phyloP scores from a whole-genome alignment of 2,888 invertebrate genomes.

The Macaria notata region DNA sequence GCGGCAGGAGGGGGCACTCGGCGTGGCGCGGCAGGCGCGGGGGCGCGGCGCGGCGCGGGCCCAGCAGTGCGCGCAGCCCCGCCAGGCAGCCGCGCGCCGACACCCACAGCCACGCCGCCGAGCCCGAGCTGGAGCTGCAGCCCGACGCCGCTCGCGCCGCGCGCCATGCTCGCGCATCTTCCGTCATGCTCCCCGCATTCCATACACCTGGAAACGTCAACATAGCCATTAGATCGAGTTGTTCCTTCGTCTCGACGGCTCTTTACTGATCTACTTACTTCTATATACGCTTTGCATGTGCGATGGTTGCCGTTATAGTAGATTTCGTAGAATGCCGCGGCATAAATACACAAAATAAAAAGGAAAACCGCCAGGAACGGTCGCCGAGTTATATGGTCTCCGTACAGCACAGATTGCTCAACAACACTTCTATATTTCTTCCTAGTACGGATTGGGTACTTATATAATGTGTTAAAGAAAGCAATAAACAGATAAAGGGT shows the following conservation, averaged over 20 bases:
- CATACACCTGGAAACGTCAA: constrained; percentile 59
- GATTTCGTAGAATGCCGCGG: constrained; percentile 3
- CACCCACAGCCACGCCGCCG: constrained; percentile 33
- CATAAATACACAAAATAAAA: constrained; percentile 20
- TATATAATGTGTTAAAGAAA: too few species aligned
- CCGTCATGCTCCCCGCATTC: constrained; percentile 48
- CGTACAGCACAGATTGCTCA: too few species aligned
- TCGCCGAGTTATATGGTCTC: constrained; percentile 21
- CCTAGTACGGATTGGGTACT: too few species aligned
- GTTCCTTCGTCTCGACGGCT: constrained; percentile 2
- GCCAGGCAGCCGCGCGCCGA: constrained; percentile 26
- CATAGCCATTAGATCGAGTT: constrained; percentile 11
- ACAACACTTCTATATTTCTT: too few species aligned
- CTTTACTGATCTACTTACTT: constrained; percentile 25
- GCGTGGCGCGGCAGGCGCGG: constrained; percentile 29
- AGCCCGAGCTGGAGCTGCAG: constrained; percentile 26
- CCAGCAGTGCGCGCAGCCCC: constrained; percentile 27
- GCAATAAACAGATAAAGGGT: neutral
- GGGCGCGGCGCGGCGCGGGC: constrained; percentile 11
- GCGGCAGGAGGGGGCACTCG: too few species aligned
- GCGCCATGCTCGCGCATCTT: constrained; percentile 34
- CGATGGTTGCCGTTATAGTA: constrained; percentile 6
- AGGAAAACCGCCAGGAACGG: constrained; percentile 33
- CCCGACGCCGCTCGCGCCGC: constrained; percentile 25
- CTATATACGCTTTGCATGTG: constrained; percentile 5